A percentile compares a stretch with the other conserved stretches of the same genome.
phyloP scores from a whole-genome alignment of 2,888 invertebrate species.

The Nezara viridula region DNA sequence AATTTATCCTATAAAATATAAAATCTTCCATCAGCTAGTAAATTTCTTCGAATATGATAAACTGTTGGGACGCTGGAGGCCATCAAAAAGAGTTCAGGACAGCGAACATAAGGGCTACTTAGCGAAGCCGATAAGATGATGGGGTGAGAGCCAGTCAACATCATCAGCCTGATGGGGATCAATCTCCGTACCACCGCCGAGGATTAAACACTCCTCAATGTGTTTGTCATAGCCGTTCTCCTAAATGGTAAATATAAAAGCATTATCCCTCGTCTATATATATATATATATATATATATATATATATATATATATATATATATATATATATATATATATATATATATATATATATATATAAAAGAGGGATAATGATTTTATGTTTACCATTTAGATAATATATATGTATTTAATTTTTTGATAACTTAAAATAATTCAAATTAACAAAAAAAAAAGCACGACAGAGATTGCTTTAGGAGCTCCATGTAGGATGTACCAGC shows the following conservation, averaged over 20 bases:
- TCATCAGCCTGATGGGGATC: conserved; percentile 1
- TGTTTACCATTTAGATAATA: no score
- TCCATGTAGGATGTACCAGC: no score
- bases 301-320: no score
- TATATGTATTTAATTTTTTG: no score
- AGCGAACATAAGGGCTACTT: background rate
- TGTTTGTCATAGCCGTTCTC: background rate
- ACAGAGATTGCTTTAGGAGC: no score
- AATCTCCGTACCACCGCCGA: background rate
- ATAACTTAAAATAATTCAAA: no score
- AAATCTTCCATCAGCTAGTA: background rate
- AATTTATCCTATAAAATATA: background rate
- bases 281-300: background rate
- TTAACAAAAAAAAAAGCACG: no score
- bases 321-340: no score
- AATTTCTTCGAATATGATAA: conserved; percentile 13
- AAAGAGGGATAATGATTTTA: no score
- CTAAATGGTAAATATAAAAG: background rate
- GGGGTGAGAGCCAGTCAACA: conserved; percentile 27
- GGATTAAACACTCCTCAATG: conserved; percentile 10
- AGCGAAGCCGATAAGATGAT: conserved; percentile 37
- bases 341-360: no score
- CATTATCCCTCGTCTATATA: background rate
- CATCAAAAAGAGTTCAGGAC: conserved; percentile 1
- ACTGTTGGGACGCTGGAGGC: background rate